Percentiles rank a stretch among this genome's conserved stretches.
Conservation (phyloP, 64 coral and sea anemone genomes). For the Dendronephthya gigantea region DNA sequence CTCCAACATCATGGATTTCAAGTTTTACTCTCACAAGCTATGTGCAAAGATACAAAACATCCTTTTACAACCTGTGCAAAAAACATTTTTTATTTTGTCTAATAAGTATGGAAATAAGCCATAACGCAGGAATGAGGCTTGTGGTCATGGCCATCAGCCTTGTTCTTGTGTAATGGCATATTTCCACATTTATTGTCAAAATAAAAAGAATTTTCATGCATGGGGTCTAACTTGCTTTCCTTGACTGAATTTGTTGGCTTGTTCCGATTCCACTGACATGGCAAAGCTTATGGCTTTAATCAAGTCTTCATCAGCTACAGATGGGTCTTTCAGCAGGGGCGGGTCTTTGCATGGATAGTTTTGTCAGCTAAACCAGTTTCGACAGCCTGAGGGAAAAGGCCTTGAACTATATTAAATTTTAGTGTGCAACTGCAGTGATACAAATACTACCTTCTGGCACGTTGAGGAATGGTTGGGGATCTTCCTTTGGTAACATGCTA, state of each 20-base stretch:
- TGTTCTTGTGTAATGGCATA: no score
- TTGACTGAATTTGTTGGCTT: conserved; percentile 28
- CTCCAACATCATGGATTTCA: no score
- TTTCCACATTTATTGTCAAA: no score
- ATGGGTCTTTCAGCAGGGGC: neutral
- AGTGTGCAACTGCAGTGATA: conserved; percentile 37
- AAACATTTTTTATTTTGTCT: no score
- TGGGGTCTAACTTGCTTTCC: neutral
- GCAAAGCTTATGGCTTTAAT: conserved; percentile 35
- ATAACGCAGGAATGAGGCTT: no score
- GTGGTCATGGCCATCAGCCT: no score
- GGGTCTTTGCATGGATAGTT: conserved; percentile 38
- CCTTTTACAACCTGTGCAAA: no score
- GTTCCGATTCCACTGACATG: conserved; percentile 33
- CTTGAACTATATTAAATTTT: conserved; percentile 50
- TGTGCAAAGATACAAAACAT: no score
- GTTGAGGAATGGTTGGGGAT: conserved; percentile 33
- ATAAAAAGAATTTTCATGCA: no score
- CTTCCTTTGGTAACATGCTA: conserved; percentile 26
- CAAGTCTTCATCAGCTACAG: conserved; percentile 38
- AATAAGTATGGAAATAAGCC: no score
- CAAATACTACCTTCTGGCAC: conserved; percentile 48
- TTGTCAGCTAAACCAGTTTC: conserved; percentile 49
- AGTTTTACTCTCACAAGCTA: no score
- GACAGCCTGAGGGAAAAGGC: conserved; percentile 41